Conservation (phyloP, 1,140 invertebrate genomes). For the Magallana angulata region DNA sequence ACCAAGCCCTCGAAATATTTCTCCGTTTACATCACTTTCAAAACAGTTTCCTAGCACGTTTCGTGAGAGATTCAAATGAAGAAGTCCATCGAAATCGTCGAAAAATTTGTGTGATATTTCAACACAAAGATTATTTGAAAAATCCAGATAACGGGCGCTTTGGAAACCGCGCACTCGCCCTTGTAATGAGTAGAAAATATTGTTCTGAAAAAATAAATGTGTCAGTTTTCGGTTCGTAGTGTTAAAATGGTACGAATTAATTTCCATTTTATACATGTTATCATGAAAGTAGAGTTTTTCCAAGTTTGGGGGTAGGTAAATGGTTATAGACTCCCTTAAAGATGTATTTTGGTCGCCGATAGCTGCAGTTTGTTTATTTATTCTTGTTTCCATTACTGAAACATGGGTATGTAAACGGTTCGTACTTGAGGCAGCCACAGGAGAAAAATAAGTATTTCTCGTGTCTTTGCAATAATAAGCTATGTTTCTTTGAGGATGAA, state of each 20-base stretch:
- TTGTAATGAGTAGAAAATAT: not conserved
- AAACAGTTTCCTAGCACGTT: not conserved
- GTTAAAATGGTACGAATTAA: not conserved
- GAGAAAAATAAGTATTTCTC: not conserved
- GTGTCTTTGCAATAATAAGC: not conserved
- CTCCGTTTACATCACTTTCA: not conserved
- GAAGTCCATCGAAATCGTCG: not conserved
- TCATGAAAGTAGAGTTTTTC: constrained; percentile 15
- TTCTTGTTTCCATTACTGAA: too few species aligned
- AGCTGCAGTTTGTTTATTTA: not conserved
- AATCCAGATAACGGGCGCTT: not conserved
- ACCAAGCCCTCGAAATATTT: not conserved
- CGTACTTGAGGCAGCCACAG: too few species aligned
- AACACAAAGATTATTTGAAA: constrained; percentile 10
- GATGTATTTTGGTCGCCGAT: not conserved
- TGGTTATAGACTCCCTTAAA: not conserved
- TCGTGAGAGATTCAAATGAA: not conserved
- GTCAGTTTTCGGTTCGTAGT: not conserved
- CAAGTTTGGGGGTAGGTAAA: constrained; percentile 16
- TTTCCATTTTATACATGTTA: constrained; percentile 7
- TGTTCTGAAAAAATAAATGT: not conserved
- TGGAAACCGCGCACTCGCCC: not conserved
- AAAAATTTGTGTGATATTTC: not conserved
- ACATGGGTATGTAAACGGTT: too few species aligned
- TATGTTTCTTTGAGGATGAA: not conserved